These are phyloP conservation scores for Tinea semifulvella DNA, from an alignment of 2,888 invertebrate genomes.

Conservation along the genomic window DNA sequence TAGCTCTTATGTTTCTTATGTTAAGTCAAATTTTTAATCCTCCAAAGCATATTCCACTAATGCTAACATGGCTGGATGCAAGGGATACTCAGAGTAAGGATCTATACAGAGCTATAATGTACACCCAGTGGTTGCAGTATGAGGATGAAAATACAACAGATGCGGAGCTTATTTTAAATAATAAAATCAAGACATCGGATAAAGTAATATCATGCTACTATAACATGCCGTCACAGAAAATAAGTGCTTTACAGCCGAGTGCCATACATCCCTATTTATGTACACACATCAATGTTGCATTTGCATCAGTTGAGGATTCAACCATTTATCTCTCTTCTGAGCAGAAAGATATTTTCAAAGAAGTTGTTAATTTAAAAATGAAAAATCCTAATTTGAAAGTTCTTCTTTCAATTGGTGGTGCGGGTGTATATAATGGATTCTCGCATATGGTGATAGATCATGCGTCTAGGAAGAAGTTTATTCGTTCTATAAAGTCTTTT, in stretches of 20 bases:
- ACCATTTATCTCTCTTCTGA: constrained; percentile 61
- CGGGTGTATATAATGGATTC: constrained; percentile 69
- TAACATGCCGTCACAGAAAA: constrained; percentile 54
- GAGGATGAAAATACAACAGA: background rate
- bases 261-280: constrained; percentile 77
- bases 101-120: background rate
- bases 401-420: constrained; percentile 79
- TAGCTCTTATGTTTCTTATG: too few species aligned
- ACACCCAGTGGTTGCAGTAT: background rate
- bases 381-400: constrained; percentile 74
- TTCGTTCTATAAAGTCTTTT: constrained; percentile 60
- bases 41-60: too few species aligned
- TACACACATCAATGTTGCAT: constrained; percentile 84
- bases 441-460: constrained; percentile 77
- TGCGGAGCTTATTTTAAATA: background rate
- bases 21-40: too few species aligned
- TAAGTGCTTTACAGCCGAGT: constrained; percentile 52
- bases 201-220: constrained; percentile 75
- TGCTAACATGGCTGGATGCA: too few species aligned
- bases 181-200: constrained; percentile 12
- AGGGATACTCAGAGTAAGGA: too few species aligned
- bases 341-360: constrained; percentile 39
- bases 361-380: constrained; percentile 63
- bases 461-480: constrained; percentile 71
- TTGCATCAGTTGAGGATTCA: constrained; percentile 71